phyloP scores from a whole-genome alignment of 2,888 invertebrate genomes.

The Cynaeus angustus region DNA sequence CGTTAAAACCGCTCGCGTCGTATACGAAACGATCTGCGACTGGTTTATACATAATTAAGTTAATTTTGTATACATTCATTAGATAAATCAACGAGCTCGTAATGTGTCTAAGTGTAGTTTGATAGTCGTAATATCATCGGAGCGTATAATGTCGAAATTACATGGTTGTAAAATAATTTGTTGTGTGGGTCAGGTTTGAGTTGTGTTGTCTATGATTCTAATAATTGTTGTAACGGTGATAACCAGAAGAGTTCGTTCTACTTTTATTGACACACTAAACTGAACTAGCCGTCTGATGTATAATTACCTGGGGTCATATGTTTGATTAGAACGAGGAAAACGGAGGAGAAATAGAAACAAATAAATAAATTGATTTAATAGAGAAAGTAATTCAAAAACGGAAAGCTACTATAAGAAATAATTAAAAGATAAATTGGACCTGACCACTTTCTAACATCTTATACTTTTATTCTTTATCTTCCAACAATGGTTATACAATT shows the following conservation, averaged over 20 bases:
- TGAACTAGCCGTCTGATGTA: slow-evolving; percentile 9
- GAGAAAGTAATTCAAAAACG: slow-evolving; percentile 10
- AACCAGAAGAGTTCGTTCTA: slow-evolving; percentile 49
- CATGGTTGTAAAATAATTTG: slow-evolving; percentile 10
- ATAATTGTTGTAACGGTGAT: slow-evolving; percentile 50
- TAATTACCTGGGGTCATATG: slow-evolving; percentile 17
- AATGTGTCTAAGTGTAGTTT: slow-evolving; percentile 1
- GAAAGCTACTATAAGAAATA: slow-evolving; percentile 6
- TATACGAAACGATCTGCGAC: background rate
- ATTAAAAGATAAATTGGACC: slow-evolving; percentile 12
- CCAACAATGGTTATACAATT: slow-evolving; percentile 5
- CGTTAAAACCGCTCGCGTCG: background rate
- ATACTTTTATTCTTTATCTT: slow-evolving; percentile 9
- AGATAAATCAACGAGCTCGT: slow-evolving; percentile 23
- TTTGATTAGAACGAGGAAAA: slow-evolving; percentile 5
- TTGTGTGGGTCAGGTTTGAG: slow-evolving; percentile 24
- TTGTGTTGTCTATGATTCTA: slow-evolving; percentile 45
- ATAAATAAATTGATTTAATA: background rate
- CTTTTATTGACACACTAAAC: slow-evolving; percentile 51
- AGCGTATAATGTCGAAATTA: slow-evolving; percentile 35
- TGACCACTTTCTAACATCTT: slow-evolving; percentile 5
- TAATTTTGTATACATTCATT: slow-evolving; percentile 14
- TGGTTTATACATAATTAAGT: background rate
- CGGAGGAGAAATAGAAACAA: slow-evolving; percentile 1
- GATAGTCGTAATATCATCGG: slow-evolving; percentile 7